Evolutionary conservation across 2,113 vertebrate genomes (phyloP), one percentile per base, ranked within the genome.

Genomic region (Bubalus kerabau): DNA sequence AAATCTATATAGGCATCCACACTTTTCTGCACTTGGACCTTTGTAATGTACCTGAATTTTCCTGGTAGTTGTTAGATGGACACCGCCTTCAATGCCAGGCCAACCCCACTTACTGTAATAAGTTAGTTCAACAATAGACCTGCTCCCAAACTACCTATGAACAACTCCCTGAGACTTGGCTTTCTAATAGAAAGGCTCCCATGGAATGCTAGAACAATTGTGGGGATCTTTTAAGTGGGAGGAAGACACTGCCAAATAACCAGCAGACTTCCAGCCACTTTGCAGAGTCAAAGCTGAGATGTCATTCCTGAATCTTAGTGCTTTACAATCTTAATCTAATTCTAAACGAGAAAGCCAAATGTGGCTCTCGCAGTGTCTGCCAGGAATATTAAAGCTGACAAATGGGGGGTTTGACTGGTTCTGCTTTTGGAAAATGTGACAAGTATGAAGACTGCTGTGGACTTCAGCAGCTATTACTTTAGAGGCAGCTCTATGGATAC

Each of bases 271-370:
- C 36, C 10, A 36, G 52, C 30, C 36, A 90, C 54, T 52, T 40
- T 11, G 91, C 80, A 97, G 40, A 83, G 50, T 95, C 89, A 54
- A 15, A 97, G 64, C 64, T 26, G 43, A 94, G 94, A 91, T 93
- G 87, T 59, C 96, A 90, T 59, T 97, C 92, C 96, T 95, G 90
- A 98, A 88, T 92, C 64, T 97, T 24, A 36, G 5, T 24, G 15
- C 62, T 94, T 97, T 97, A 71, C 3, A 92, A 57, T 94, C 46
- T 48, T 43, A 57, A 62, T 78, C 82, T 87, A 71, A 84, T 59
- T 90, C 95, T 84, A 93, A 24, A 82, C 0, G 1, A 94, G 46
- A 85, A 95, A 98, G 92, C 48, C 59, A 87, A 98, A 8, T n/a
- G 74, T 32, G 50, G 94, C 60, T 96, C 95, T 85, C 95, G 93